Base-by-base conservation (phyloP, 64 coral and sea anemone species). In the Hydrozoanthus tunicans region DNA sequence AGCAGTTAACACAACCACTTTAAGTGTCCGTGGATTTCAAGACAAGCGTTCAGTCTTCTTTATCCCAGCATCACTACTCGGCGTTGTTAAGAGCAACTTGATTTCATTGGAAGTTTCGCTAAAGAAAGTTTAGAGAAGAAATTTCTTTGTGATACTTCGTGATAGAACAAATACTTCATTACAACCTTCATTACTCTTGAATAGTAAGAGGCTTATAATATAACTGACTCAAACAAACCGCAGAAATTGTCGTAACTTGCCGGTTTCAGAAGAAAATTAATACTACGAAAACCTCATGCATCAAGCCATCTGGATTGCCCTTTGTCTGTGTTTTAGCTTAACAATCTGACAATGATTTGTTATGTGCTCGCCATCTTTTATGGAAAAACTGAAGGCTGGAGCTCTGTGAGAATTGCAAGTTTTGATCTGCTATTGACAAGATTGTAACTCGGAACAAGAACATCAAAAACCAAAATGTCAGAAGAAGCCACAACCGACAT, bases 401-500 rank as follows among this genome's bases (percentile, higher is more conserved):
- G 27, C 43, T 13, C 11, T 76, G 9, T 76, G 72, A 76, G 32
- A 53, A 4, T 13, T 76, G 26, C 26, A 64, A 65, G 7, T n/a
- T 82, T 52, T 82, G 26, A 52, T 6, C 26, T 14, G 59, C 60
- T 60, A 23, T 59, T 10, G 9, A 70, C 6, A 70, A 54, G 4
- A n/a, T 11, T 3, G 74, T 9, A 14, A 62, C 20, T 51, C 25
- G 3, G 23, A 10, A 4, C 13, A 13, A 59, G 11, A 86, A 57
- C 17, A 12, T 75, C 13, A 6, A 8, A 82, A 3, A 32, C 62
- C 69, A 61, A 59, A 6, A 88, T 88, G 70, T 58, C 84, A 9
- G 84, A 43, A 59, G 84, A 58, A 59, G 84, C 54, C 15, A 88
- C 68, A 27, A 88, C 84, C 8, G 84, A 88, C 25, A 74, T 88